phyloP scores from a whole-genome alignment of 2,797 vertebrate species.

The Onychomys torridus region DNA sequence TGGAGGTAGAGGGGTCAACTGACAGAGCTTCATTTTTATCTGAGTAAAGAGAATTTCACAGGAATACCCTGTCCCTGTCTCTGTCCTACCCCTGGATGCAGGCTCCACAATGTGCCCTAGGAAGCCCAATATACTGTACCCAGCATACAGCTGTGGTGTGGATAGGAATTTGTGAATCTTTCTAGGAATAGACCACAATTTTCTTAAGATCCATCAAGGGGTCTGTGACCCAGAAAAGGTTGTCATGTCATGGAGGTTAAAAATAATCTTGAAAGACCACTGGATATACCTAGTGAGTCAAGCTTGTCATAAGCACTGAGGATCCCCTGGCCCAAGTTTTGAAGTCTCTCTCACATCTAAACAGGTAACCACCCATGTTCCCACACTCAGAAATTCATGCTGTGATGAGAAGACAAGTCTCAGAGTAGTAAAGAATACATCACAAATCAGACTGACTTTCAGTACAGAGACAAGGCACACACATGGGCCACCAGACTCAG shows the following conservation, averaged over 20 bases:
- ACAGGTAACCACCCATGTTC: background rate
- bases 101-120: background rate
- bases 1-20: slow-evolving; percentile 34
- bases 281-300: background rate
- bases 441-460: background rate
- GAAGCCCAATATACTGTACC: background rate
- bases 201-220: background rate
- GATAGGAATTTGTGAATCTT: background rate
- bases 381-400: background rate
- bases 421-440: background rate
- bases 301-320: too few species aligned
- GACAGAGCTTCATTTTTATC: background rate
- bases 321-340: background rate
- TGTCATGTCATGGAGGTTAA: background rate
- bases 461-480: background rate
- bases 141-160: background rate
- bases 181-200: background rate
- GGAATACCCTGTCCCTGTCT: background rate
- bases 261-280: background rate
- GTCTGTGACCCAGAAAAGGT: slow-evolving; percentile 43
- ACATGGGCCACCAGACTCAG: accelerated
- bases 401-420: background rate
- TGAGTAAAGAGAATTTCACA: background rate
- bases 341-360: background rate
- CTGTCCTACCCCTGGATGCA: background rate